Base-by-base conservation (phyloP, 2,113 vertebrate species). In the Dendrocopos noguchii region DNA sequence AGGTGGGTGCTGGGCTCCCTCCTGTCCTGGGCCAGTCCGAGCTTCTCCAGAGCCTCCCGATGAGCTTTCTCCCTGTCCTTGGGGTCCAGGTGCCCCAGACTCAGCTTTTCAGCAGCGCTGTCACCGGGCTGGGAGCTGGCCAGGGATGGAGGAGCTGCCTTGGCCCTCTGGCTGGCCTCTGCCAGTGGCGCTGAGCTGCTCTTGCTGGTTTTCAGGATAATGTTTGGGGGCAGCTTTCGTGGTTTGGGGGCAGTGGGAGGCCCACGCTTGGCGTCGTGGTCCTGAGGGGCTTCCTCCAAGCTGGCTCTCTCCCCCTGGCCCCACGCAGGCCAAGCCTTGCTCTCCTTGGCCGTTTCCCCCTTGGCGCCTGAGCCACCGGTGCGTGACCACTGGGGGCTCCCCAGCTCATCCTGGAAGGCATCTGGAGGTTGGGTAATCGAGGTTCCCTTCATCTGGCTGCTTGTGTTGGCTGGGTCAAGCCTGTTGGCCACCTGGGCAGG, bases 191-290 rank as follows among this genome's bases (percentile, higher is more conserved):
- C 33, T 1, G 70, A 12, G 39, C 84, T 94, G 92, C 4, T 90
- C 42, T 95, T 97, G 87, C 97, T 97, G 92, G 97, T 98, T 90
- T 98, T 99, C 76, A 99, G 90, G 61, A 97, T 92, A 39, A 98
- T 98, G 31, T 97, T 97, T 4, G 98, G 94, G 2, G 98, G 97
- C 53, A 98, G 50, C 70, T 84, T 98, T 75, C 98, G 97, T 4
- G 98, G 98, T 91, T 99, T 99, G 1, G 98, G 98, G 12, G 98
- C 96, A 4, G 95, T 97, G 20, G 98, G 98, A n/a, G 98, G 98
- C 66, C 88, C 92, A 21, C 59, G 91, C n/a, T 70, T 98, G 96
- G 60, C 21, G 0, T 70, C 42, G 0, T 71, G 20, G 16, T 98
- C 97, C 17, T 83, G 33, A n/a, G 80, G 20, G 34, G 68, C 7